Conservation (phyloP, 2,113 vertebrate genomes). For the Saiga tatarica region DNA sequence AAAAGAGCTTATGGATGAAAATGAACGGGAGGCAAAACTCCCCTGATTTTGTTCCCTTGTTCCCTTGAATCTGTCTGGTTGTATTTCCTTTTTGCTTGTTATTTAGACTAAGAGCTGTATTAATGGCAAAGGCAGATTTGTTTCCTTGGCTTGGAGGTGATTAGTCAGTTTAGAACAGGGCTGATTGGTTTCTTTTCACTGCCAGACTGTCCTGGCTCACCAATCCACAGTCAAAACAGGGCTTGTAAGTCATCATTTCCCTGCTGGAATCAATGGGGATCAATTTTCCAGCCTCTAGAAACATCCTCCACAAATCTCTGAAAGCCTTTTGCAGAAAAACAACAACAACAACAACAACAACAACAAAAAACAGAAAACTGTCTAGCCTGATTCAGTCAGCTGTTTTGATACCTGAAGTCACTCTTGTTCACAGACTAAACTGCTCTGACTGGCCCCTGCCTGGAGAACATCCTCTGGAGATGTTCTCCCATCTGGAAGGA, state of each 20-base stretch:
- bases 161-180: background rate
- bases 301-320: conserved; percentile 41
- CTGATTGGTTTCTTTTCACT: background rate
- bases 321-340: background rate
- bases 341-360: background rate
- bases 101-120: background rate
- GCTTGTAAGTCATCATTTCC: background rate
- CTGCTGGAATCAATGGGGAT: background rate
- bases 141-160: background rate
- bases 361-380: background rate
- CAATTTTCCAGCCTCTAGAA: conserved; percentile 44
- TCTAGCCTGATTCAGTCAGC: background rate
- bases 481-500: background rate
- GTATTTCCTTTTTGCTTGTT: conserved; percentile 1
- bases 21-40: background rate
- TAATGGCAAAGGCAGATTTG: background rate
- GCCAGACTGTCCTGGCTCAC: background rate
- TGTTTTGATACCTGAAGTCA: background rate
- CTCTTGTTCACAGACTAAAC: background rate
- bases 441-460: background rate
- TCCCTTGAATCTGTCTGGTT: background rate
- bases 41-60: background rate
- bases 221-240: background rate
- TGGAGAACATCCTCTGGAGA: background rate
- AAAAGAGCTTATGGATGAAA: conserved; percentile 2